A percentile compares a stretch with the other conserved stretches of the same genome.
Evolutionary conservation across 2,113 vertebrate genomes (phyloP).

Genomic region (Coreoperca whiteheadi): DNA sequence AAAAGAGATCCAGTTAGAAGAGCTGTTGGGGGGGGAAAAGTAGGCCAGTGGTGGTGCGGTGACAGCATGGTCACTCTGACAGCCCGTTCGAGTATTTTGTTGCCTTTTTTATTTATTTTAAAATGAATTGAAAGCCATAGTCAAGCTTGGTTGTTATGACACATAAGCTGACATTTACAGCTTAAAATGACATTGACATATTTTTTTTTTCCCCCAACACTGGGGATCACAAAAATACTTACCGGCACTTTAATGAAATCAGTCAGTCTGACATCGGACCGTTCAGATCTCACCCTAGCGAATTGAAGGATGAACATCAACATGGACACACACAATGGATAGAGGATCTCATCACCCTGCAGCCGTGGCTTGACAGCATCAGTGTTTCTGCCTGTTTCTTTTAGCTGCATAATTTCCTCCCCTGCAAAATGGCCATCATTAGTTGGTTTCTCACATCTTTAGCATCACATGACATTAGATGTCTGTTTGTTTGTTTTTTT

Average conservation of each 20-base stretch:
- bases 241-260: neutral
- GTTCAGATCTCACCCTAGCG: neutral
- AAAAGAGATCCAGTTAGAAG: constrained; percentile 63
- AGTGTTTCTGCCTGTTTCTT: constrained; percentile 43
- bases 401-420: constrained; percentile 49
- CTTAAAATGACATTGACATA: constrained; percentile 15
- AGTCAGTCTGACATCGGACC: neutral
- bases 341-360: constrained; percentile 20
- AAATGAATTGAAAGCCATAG: constrained; percentile 13
- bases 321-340: constrained; percentile 15
- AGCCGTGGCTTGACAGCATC: constrained; percentile 41
- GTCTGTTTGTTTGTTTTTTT: neutral
- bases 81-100: constrained; percentile 36
- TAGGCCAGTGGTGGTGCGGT: constrained; percentile 52
- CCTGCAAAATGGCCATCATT: constrained; percentile 41
- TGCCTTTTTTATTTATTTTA: constrained; percentile 25
- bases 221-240: neutral
- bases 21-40: constrained; percentile 54
- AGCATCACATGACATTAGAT: constrained; percentile 8
- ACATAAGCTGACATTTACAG: constrained; percentile 22
- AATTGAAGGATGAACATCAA: constrained; percentile 33
- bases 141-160: neutral
- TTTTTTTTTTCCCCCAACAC: neutral
- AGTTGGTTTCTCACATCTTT: constrained; percentile 31
- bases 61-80: constrained; percentile 31